A percentile compares a stretch with the other conserved stretches of the same genome.
These are phyloP conservation scores for Zelostemma sp. DNA, from an alignment of 1,140 invertebrate species.

Conservation along the genomic window DNA sequence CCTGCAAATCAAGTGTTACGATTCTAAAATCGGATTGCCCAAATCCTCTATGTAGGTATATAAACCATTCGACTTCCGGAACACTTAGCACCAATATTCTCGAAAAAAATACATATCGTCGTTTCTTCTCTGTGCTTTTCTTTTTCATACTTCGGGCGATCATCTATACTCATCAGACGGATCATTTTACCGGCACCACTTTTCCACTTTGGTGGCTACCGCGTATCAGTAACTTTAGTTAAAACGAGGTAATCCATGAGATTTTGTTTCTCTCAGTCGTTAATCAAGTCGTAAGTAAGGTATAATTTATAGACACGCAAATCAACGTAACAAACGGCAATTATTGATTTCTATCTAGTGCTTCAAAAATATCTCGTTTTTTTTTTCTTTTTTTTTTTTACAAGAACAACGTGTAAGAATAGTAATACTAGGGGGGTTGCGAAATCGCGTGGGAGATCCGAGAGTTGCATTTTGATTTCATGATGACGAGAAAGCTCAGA, in stretches of 20 bases:
- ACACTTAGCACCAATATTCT: constrained; percentile 63
- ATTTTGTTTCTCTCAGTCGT: constrained; percentile 51
- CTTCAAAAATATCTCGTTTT: constrained; percentile 40
- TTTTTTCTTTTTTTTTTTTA: constrained; percentile 38
- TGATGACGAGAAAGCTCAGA: neutral
- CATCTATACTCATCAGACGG: constrained; percentile 62
- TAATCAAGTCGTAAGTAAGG: constrained; percentile 51
- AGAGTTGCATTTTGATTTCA: constrained; percentile 21
- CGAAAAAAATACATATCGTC: constrained; percentile 59
- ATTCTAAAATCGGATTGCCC: constrained; percentile 51
- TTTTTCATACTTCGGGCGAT: constrained; percentile 54
- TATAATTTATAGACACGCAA: constrained; percentile 44
- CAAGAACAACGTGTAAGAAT: constrained; percentile 53
- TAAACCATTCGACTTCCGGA: constrained; percentile 59
- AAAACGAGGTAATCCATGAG: constrained; percentile 63
- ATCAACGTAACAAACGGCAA: constrained; percentile 44
- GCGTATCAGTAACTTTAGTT: constrained; percentile 64
- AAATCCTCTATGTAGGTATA: constrained; percentile 45
- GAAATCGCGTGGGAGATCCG: constrained; percentile 54
- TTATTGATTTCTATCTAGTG: constrained; percentile 40
- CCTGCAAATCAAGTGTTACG: constrained; percentile 53
- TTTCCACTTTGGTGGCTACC: constrained; percentile 53
- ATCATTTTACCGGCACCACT: constrained; percentile 57
- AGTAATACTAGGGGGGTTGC: constrained; percentile 62
- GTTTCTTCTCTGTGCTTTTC: constrained; percentile 20